phyloP scores from a whole-genome alignment of 92 coral and sea anemone species.

The Phenganax stokvisi region DNA sequence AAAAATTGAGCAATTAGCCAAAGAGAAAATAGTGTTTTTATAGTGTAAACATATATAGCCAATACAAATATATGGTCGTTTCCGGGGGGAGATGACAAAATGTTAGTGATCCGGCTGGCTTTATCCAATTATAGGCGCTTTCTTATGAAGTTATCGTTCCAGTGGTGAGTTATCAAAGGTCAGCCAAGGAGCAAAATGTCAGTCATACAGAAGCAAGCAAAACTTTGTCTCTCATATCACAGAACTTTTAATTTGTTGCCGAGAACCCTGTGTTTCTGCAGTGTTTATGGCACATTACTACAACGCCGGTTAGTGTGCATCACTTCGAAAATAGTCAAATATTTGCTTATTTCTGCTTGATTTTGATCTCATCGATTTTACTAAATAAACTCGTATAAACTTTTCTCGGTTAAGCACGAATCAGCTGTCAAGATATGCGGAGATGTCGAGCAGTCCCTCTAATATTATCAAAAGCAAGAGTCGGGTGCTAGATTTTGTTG shows the following conservation, averaged over 20 bases:
- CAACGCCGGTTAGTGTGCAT: neutral
- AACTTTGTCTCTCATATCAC: neutral
- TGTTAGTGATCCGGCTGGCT: no score
- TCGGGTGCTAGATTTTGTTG: conserved; percentile 64
- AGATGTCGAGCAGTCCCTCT: neutral
- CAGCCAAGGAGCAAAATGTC: neutral
- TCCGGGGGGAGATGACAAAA: no score
- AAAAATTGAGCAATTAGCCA: no score
- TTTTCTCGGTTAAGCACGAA: neutral
- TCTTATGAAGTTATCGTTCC: no score
- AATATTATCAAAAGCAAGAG: conserved; percentile 56
- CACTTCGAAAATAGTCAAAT: neutral
- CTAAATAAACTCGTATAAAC: neutral
- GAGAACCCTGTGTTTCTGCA: neutral
- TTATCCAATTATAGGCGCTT: no score
- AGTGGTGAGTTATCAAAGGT: no score
- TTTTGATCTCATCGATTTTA: neutral
- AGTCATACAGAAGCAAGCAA: neutral
- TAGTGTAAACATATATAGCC: no score
- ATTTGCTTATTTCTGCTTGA: neutral
- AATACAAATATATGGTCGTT: no score
- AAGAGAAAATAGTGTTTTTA: no score
- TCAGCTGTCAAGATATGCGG: neutral
- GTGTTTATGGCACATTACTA: neutral
- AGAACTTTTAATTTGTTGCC: neutral